Evolutionary conservation across 1,140 invertebrate species (phyloP).

Genomic region (Oryctes rhinoceros): DNA sequence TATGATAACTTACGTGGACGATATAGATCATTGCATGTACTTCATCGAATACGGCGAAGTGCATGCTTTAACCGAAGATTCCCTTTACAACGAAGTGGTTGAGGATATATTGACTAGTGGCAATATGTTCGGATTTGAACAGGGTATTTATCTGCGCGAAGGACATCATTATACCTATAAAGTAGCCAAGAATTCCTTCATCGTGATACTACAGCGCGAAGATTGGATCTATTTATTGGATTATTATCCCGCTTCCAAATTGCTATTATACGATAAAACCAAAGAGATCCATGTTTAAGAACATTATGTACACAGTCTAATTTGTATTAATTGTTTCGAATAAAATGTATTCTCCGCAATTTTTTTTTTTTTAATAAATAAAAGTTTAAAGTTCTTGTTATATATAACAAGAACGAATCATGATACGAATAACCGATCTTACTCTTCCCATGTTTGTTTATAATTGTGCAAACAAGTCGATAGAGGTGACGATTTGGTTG

Average conservation of each 20-base stretch:
- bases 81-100: constrained; percentile 41
- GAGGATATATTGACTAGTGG: constrained; percentile 42
- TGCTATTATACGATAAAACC: constrained; percentile 16
- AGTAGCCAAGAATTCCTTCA: constrained; percentile 33
- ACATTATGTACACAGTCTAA: neutral
- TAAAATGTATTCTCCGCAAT: neutral
- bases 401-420: too few species aligned
- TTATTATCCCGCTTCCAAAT: constrained; percentile 41
- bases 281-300: constrained; percentile 3
- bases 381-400: too few species aligned
- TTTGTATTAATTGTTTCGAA: neutral
- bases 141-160: constrained; percentile 41
- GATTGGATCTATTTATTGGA: constrained; percentile 41
- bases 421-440: too few species aligned
- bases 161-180: constrained; percentile 47
- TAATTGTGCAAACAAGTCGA: too few species aligned
- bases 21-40: constrained; percentile 43
- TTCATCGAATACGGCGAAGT: constrained; percentile 41
- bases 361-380: too few species aligned
- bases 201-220: constrained; percentile 35
- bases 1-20: constrained; percentile 4
- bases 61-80: constrained; percentile 43
- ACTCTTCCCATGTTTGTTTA: too few species aligned
- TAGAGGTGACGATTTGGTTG: too few species aligned
- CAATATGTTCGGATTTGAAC: constrained; percentile 47